These are phyloP conservation scores for Drymonia ruficornis DNA, from an alignment of 2,888 invertebrate genomes.

Conservation along the genomic window DNA sequence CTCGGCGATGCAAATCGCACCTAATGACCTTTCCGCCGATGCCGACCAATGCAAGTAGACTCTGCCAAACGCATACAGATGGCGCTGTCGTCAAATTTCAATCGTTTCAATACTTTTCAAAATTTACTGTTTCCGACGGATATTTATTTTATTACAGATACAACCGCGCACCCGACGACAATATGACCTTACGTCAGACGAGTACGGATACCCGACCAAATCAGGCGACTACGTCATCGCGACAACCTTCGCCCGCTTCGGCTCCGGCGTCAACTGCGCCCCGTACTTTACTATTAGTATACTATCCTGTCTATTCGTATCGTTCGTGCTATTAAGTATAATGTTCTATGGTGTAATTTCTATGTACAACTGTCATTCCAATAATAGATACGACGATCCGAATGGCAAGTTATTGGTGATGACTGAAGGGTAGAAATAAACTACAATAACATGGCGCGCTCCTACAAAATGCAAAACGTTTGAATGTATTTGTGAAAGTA, in stretches of 20 bases:
- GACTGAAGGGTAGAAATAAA: background rate
- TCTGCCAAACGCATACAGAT: too few species aligned
- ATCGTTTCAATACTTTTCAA: too few species aligned
- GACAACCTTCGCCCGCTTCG: constrained; percentile 31
- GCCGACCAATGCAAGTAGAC: too few species aligned
- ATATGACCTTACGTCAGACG: background rate
- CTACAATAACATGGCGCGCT: too few species aligned
- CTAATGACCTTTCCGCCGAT: too few species aligned
- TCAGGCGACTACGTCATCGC: too few species aligned
- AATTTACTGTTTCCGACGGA: too few species aligned
- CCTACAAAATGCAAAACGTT: too few species aligned
- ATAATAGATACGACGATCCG: constrained; percentile 58
- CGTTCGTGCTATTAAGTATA: constrained; percentile 38
- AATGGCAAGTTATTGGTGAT: constrained; percentile 34
- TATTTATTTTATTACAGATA: constrained; percentile 19
- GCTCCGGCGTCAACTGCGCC: constrained; percentile 50
- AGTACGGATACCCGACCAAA: background rate
- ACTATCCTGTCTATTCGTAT: constrained; percentile 44
- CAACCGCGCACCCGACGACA: constrained; percentile 22
- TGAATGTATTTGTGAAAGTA: too few species aligned
- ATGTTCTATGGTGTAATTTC: constrained; percentile 41
- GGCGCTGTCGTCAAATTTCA: too few species aligned
- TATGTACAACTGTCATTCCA: constrained; percentile 41
- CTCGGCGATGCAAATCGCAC: too few species aligned
- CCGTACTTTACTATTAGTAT: constrained; percentile 55